Conservation (phyloP, 2,797 vertebrate genomes). For the Poeciliopsis paucimaculata region DNA sequence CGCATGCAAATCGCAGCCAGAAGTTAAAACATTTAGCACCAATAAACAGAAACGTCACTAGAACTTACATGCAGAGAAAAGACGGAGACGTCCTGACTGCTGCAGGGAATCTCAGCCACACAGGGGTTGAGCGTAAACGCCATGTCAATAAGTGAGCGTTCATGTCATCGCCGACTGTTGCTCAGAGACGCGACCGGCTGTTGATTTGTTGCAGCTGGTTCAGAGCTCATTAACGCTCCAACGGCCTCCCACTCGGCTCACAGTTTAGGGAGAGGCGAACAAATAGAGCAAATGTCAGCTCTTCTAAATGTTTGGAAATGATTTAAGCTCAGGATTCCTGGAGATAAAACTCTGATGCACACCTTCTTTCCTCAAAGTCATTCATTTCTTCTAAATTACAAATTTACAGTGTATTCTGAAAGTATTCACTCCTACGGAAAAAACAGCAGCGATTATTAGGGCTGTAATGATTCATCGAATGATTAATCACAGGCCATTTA, state of each 20-base stretch:
- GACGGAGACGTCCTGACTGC: constrained; percentile 49
- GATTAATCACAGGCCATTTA: too few species aligned
- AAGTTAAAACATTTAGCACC: constrained; percentile 34
- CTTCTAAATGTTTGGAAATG: neutral
- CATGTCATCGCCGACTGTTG: constrained; percentile 69
- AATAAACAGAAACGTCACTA: constrained; percentile 6
- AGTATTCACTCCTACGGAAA: neutral
- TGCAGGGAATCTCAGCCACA: constrained; percentile 53
- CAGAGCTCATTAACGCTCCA: constrained; percentile 29
- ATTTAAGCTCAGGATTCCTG: constrained; percentile 15
- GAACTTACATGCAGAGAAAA: constrained; percentile 33
- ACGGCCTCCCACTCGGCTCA: constrained; percentile 39
- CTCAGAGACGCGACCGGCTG: constrained; percentile 59
- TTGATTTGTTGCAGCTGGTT: constrained; percentile 64
- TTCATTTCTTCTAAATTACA: neutral
- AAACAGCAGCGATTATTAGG: too few species aligned
- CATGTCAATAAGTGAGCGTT: constrained; percentile 69
- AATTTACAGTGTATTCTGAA: neutral
- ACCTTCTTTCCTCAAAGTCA: neutral
- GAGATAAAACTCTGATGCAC: neutral
- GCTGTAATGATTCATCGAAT: too few species aligned
- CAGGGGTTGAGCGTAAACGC: constrained; percentile 54
- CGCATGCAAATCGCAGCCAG: constrained; percentile 25
- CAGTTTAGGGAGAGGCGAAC: constrained; percentile 40
- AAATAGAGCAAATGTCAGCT: constrained; percentile 9